These are phyloP conservation scores for Oncorhynchus gorbuscha DNA, from an alignment of 2,113 vertebrate genomes.

Conservation along the genomic window DNA sequence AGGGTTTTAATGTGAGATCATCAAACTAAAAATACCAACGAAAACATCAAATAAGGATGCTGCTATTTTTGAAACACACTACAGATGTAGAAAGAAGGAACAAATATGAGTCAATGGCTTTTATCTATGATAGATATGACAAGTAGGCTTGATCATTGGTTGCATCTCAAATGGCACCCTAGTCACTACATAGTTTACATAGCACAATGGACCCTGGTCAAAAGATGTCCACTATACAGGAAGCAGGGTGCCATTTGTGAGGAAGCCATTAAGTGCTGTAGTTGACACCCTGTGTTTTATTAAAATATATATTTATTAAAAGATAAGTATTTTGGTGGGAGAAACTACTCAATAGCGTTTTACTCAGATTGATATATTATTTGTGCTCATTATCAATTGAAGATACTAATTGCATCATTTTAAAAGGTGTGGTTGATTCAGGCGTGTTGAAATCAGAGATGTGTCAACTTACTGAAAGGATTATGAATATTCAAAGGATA, in stretches of 20 bases:
- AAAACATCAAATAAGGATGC: slow-evolving; percentile 28
- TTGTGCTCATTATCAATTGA: neutral
- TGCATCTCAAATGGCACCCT: too few species aligned
- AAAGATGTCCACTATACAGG: neutral
- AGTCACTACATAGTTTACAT: too few species aligned
- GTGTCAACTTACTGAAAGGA: neutral
- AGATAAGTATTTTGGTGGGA: neutral
- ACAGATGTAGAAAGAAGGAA: slow-evolving; percentile 23
- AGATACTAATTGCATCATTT: neutral
- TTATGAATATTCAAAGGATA: neutral
- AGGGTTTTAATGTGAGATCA: neutral
- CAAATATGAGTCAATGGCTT: slow-evolving; percentile 28
- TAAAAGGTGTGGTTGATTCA: neutral
- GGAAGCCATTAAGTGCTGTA: neutral
- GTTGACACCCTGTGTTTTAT: fast-evolving
- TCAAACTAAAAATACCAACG: slow-evolving; percentile 39
- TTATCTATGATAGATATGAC: slow-evolving; percentile 25
- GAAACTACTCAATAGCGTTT: slow-evolving; percentile 1
- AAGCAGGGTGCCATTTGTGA: too few species aligned
- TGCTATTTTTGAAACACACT: slow-evolving; percentile 31
- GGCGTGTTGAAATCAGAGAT: neutral
- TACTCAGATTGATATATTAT: neutral
- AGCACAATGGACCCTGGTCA: too few species aligned
- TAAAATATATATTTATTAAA: slow-evolving; percentile 7
- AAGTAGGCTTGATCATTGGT: neutral